Percentiles rank a stretch among this genome's conserved stretches.
phyloP scores from a whole-genome alignment of 2,113 vertebrate genomes.

The Choloepus hoffmanni region DNA sequence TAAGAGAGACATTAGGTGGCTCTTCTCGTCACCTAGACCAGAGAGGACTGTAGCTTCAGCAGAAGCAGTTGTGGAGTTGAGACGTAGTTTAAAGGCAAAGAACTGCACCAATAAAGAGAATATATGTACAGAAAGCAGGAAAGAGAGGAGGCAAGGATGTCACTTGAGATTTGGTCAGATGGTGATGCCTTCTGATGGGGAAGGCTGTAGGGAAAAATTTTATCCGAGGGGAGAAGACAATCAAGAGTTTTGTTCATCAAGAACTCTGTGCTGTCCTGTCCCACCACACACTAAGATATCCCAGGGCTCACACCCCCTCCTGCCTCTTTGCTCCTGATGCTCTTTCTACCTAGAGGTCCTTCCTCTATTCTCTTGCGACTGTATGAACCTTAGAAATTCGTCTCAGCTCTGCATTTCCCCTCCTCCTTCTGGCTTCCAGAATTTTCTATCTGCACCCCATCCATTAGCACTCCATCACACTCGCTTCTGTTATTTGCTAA shows the following conservation, averaged over 20 bases:
- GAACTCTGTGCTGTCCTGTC: neutral
- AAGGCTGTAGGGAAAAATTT: neutral
- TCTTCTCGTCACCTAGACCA: neutral
- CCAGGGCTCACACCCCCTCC: neutral
- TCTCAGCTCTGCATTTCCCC: neutral
- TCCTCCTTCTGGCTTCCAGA: neutral
- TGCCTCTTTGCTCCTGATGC: too few species aligned
- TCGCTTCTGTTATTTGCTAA: neutral
- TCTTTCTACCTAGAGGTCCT: neutral
- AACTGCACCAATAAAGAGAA: neutral
- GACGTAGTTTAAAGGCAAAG: neutral
- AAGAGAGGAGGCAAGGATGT: neutral
- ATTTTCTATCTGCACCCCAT: accelerated
- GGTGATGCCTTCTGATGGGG: neutral
- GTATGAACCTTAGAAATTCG: neutral
- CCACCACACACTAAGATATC: neutral
- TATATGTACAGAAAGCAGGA: too few species aligned
- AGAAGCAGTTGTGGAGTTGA: neutral
- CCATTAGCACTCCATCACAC: neutral
- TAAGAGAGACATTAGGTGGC: neutral
- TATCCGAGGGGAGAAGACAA: neutral
- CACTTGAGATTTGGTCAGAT: neutral
- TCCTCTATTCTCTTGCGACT: neutral
- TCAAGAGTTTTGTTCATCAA: accelerated
- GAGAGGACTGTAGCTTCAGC: neutral